Percentiles rank a stretch among this genome's conserved stretches.
phyloP scores from a whole-genome alignment of 2,888 invertebrate species.

The Diarsia dahlii region DNA sequence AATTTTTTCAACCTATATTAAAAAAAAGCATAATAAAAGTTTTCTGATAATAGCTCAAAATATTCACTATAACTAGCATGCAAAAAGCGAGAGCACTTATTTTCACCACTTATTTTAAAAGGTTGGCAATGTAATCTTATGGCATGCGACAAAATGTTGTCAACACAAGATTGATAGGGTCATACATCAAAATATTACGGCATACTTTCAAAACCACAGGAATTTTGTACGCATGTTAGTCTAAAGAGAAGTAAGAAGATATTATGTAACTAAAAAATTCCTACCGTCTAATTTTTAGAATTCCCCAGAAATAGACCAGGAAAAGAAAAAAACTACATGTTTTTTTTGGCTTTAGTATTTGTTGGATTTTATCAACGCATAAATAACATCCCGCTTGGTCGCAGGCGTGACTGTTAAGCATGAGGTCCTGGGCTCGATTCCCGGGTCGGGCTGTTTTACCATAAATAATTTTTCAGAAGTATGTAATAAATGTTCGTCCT shows the following conservation, averaged over 20 bases:
- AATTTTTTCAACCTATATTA: too few species aligned
- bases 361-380: too few species aligned
- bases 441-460: too few species aligned
- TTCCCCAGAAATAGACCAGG: not conserved
- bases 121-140: not conserved
- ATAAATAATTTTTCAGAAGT: too few species aligned
- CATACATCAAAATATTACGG: conserved; percentile 19
- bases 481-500: too few species aligned
- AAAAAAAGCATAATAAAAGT: too few species aligned
- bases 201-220: not conserved
- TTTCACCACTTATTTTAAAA: not conserved
- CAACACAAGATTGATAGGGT: not conserved
- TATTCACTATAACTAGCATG: not conserved
- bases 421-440: too few species aligned
- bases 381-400: too few species aligned
- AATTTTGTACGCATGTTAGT: not conserved
- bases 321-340: not conserved
- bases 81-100: not conserved
- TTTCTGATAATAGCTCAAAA: not conserved
- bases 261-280: not conserved
- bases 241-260: not conserved
- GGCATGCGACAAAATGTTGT: not conserved
- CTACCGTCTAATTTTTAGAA: not conserved
- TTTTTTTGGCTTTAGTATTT: too few species aligned
- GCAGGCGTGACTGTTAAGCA: too few species aligned